Evolutionary conservation across 2,113 vertebrate species (phyloP).

Genomic region (Ceuthmochares aereus): DNA sequence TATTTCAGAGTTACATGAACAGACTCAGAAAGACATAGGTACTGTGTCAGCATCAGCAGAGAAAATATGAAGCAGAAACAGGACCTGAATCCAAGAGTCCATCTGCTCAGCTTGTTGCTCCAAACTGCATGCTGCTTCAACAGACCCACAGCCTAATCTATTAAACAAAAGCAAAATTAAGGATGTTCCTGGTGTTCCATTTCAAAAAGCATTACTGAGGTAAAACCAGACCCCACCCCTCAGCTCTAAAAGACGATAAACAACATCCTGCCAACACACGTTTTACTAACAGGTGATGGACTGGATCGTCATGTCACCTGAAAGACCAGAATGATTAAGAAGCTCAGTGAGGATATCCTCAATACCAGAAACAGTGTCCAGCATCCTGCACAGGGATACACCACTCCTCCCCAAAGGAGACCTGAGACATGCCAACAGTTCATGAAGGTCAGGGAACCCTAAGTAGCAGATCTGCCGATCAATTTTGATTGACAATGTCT

Average conservation of each 20-base stretch:
- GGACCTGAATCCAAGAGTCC: background rate
- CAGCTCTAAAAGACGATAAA: background rate
- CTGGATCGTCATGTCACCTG: background rate
- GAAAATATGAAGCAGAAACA: background rate
- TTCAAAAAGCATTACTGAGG: background rate
- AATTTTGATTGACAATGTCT: background rate
- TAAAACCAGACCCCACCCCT: background rate
- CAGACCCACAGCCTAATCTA: background rate
- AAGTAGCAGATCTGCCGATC: background rate
- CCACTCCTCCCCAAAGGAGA: background rate
- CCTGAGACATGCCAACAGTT: background rate
- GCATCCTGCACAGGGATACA: background rate
- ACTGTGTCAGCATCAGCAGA: background rate
- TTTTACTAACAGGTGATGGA: background rate
- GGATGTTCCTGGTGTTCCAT: background rate
- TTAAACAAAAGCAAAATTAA: background rate
- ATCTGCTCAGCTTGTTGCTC: background rate
- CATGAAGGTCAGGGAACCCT: accelerated
- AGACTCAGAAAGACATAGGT: background rate
- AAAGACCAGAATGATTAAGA: background rate
- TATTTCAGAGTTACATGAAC: background rate
- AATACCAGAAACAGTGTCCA: background rate
- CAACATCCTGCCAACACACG: background rate
- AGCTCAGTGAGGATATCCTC: background rate
- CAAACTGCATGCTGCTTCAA: background rate